Evolutionary conservation across 1,140 invertebrate species (phyloP), one percentile per base, ranked within the genome.

Genomic region (Telenomus remus): DNA sequence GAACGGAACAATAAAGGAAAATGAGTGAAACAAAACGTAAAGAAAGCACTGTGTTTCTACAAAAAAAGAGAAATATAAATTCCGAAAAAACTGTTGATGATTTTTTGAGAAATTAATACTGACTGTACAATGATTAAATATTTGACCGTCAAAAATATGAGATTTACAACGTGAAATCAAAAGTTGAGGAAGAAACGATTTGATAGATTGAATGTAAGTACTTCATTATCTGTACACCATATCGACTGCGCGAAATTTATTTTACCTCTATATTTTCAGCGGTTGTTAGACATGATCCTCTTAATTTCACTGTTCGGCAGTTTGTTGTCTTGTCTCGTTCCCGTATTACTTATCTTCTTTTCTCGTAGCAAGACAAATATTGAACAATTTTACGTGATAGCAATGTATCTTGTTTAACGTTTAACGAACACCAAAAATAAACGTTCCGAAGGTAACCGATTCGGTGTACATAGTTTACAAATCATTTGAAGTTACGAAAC

Each of bases 1-100:
- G 63, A 76, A 63, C 61, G 61, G 51, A 68, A 76, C 74, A 71
- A 76, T 71, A 61, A 76, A 76, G 68, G 56, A 76, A 76, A 76
- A 76, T 71, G 56, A 63, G 68, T 76, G 63, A 47, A 76, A 71
- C 68, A 71, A 76, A 71, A 76, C 51, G 55, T 65, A 54, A 55
- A 66, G 59, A 48, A 69, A 65, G 37, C 37, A n/a, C 56, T 51
- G 55, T 56, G 61, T 27, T 6, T 27, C 1, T 6, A 27, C 1
- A 27, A 27, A 27, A 27, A 27, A 27, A 27, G 6, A 27, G 19
- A 27, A 27, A 27, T 27, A 27, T 27, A 27, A 27, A 27, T 27
- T 27, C 6, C 19, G 6, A 6, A 27, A 27, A 27, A 27, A 27
- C 2, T 6, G 1, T 27, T 27, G 2, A 27, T 27, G n/a, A n/a